Evolutionary conservation across 2,113 vertebrate species (phyloP).

Genomic region (Paradisaea rubra): DNA sequence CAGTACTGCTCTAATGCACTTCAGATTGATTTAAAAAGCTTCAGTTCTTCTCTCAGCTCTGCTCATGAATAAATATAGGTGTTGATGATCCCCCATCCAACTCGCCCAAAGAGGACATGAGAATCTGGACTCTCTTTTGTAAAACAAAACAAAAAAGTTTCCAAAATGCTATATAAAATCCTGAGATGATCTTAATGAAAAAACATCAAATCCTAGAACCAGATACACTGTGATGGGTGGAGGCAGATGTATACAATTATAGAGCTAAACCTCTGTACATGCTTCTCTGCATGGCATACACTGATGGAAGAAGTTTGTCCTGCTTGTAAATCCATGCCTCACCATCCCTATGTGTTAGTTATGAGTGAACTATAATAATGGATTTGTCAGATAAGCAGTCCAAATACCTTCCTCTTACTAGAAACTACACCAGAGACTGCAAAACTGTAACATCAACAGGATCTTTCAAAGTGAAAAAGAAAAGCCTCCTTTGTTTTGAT

Average conservation of each 20-base stretch:
- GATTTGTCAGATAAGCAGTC: background rate
- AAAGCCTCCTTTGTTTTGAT: background rate
- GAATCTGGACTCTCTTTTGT: background rate
- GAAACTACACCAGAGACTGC: background rate
- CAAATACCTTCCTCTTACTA: background rate
- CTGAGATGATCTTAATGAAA: background rate
- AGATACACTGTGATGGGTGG: background rate
- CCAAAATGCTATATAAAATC: background rate
- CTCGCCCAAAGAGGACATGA: accelerated
- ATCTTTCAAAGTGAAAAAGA: background rate
- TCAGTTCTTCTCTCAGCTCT: background rate
- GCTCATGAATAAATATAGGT: background rate
- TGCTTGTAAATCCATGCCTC: background rate
- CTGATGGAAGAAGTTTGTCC: background rate
- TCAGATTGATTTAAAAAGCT: background rate
- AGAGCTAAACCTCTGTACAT: background rate
- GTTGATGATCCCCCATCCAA: background rate
- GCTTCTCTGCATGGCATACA: background rate
- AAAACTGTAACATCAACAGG: background rate
- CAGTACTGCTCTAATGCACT: background rate
- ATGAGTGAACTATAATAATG: background rate
- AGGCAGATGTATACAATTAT: background rate
- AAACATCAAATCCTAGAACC: background rate
- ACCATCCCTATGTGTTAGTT: background rate
- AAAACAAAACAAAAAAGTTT: background rate